Evolutionary conservation across 2,113 vertebrate species (phyloP), one percentile per base, ranked within the genome.

Genomic region (Leucopternis melanops): DNA sequence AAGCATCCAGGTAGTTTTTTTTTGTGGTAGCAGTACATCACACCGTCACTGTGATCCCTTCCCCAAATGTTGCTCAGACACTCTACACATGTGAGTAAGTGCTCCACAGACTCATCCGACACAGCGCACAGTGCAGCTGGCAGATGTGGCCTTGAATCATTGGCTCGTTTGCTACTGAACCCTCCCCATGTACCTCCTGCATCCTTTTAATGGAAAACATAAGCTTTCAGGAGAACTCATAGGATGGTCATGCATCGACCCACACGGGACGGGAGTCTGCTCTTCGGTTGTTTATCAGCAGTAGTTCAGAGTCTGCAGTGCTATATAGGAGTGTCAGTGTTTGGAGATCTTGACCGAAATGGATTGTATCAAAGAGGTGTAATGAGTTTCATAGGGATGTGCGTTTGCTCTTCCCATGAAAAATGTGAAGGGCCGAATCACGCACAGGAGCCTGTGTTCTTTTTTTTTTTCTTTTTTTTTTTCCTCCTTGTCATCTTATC

Each of bases 171-270:
- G 81, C 80, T 82, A 79, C 25, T 3, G 6, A 83, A 45, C 49
- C 61, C 69, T 86, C 55, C 79, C 40, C 45, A 1, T 69, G 34
- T 90, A 90, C 82, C 59, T 89, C 89, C 91, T 78, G 59, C 45
- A 85, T 40, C 25, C 38, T 94, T 92, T 85, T 77, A 94, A 93
- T 69, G 82, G 77, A 65, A 94, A 94, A 91, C 81, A 92, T 66
- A 62, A 86, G 49, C 19, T 77, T 79, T 81, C 66, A 71, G 75
- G 42, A 70, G 71, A 73, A 57, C 42, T 78, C 95, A 58, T 88
- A 63, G 91, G 71, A 91, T 9, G 21, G 59, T 61, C 57, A 21
- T 72, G 44, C 47, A 86, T 7, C 1, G 23, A 52, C 29, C 21
- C n/a, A 44, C 38, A n/a, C 54, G 61, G 72, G 61, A 67, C 8